A percentile compares a stretch with the other conserved stretches of the same genome.
Conservation (phyloP, 2,888 invertebrate species). For the Apomyelois bistriatella region DNA sequence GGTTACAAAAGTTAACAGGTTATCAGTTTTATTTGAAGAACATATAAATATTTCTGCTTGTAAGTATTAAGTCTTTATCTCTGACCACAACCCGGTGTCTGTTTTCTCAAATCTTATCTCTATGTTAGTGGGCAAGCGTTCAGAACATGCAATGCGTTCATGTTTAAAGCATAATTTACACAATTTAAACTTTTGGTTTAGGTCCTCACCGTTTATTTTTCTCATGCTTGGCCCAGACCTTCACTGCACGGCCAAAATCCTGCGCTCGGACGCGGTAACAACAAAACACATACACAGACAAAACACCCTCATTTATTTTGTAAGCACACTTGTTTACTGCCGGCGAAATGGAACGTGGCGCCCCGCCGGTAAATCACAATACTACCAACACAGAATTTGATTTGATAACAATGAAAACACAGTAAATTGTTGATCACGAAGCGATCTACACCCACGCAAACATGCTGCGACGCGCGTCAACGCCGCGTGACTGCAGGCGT, state of each 20-base stretch:
- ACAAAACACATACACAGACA: conserved; percentile 67
- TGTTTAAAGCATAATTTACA: conserved; percentile 25
- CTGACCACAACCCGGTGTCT: conserved; percentile 40
- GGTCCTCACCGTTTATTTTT: conserved; percentile 73
- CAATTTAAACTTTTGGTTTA: conserved; percentile 13
- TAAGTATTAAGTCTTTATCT: conserved; percentile 36
- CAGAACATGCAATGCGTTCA: conserved; percentile 22
- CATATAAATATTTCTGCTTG: conserved; percentile 28
- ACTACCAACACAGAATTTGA: conserved; percentile 30
- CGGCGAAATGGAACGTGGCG: conserved; percentile 28
- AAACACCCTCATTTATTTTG: conserved; percentile 60
- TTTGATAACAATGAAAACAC: conserved; percentile 66
- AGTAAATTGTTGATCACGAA: conserved; percentile 61
- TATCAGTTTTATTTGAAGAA: conserved; percentile 28
- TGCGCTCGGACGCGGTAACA: conserved; percentile 58
- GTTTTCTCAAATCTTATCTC: conserved; percentile 43
- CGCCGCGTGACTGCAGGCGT: conserved; percentile 78
- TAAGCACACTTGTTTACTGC: conserved; percentile 44
- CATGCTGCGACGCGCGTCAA: conserved; percentile 74
- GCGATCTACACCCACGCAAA: conserved; percentile 72
- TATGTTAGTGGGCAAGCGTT: conserved; percentile 26
- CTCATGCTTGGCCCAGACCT: conserved; percentile 72
- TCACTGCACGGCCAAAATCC: conserved; percentile 71
- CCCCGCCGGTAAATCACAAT: conserved; percentile 31
- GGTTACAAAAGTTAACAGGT: conserved; percentile 29